Conservation (phyloP, 2,797 vertebrate genomes). For the Sylvilagus floridanus region DNA sequence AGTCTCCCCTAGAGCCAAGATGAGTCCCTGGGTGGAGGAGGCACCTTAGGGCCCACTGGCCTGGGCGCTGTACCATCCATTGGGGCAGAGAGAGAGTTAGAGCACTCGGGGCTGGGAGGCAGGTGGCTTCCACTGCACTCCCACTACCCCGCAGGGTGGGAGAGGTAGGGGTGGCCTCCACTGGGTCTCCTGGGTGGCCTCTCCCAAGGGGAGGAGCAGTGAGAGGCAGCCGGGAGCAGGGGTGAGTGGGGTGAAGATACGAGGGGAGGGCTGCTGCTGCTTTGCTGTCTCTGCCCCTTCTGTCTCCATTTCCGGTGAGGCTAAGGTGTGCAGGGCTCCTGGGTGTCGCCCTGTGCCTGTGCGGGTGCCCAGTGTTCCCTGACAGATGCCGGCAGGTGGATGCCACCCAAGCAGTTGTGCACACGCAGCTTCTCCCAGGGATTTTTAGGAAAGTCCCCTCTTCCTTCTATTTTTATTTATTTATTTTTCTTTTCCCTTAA, state of each 20-base stretch:
- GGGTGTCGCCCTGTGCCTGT: no score
- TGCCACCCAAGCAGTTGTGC: slow-evolving; percentile 88
- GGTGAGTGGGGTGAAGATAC: background rate
- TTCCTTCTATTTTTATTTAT: background rate
- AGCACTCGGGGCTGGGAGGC: background rate
- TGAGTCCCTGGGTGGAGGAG: background rate
- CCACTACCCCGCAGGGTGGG: background rate
- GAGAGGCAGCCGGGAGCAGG: background rate
- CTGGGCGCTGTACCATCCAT: background rate
- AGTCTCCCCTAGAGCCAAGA: background rate
- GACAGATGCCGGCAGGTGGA: slow-evolving; percentile 88
- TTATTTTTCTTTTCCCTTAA: background rate
- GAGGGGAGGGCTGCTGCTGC: no score
- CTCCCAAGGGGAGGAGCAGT: background rate
- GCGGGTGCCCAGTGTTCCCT: slow-evolving; percentile 81
- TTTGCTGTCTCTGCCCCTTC: background rate
- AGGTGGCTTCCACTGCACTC: background rate
- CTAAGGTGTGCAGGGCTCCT: no score
- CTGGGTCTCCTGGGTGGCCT: background rate
- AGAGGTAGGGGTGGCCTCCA: background rate
- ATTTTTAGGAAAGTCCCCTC: slow-evolving; percentile 53
- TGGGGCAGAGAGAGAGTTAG: background rate
- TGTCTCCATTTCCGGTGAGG: background rate
- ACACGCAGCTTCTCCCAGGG: background rate
- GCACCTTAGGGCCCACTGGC: background rate